These are phyloP conservation scores for Mohoua ochrocephala DNA, from an alignment of 2,113 vertebrate genomes.

Conservation along the genomic window DNA sequence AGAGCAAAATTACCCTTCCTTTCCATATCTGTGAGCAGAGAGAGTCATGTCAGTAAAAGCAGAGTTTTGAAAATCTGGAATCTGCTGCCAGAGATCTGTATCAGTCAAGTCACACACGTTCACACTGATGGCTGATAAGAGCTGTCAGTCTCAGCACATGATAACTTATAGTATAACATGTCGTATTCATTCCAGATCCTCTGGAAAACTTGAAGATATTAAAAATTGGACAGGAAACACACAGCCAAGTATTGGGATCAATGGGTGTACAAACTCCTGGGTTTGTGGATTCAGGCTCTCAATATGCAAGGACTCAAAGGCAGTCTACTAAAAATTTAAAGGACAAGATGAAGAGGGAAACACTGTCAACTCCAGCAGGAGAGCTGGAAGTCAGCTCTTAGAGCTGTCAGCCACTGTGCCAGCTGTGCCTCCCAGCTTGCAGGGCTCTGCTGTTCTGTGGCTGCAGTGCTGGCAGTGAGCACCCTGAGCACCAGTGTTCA, in stretches of 20 bases:
- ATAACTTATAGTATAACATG: background rate
- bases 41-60: background rate
- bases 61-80: background rate
- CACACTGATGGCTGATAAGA: background rate
- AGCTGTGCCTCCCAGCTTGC: background rate
- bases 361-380: background rate
- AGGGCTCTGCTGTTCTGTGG: background rate
- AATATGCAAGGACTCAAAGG: background rate
- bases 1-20: background rate
- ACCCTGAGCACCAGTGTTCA: fast-evolving
- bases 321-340: background rate
- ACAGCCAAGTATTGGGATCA: background rate
- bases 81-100: background rate
- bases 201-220: background rate
- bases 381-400: background rate
- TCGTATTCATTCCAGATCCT: background rate
- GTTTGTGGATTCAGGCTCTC: background rate
- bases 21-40: background rate
- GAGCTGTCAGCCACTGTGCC: background rate
- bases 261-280: background rate
- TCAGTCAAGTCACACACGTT: background rate
- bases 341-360: background rate
- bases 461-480: background rate
- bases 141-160: background rate
- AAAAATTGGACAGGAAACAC: background rate